These are phyloP conservation scores for Drosophila mimetica DNA, from an alignment of 2,888 invertebrate species.

Conservation along the genomic window DNA sequence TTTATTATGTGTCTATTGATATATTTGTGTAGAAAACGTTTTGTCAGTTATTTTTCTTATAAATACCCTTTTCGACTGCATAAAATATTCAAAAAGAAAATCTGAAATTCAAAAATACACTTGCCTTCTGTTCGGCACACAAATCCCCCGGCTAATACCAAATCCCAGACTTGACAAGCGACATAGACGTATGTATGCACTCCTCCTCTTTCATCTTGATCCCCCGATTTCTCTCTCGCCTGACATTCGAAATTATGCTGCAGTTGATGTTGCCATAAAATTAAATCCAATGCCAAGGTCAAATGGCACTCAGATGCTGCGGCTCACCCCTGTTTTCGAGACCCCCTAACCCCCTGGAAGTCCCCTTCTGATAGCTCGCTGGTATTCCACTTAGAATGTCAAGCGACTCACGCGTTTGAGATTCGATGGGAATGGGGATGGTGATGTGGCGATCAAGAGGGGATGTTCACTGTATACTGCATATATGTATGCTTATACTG, in stretches of 20 bases:
- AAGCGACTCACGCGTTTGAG: slow-evolving; percentile 69
- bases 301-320: slow-evolving; percentile 58
- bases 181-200: slow-evolving; percentile 1
- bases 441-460: slow-evolving; percentile 24
- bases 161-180: slow-evolving; percentile 26
- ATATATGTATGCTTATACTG: not conserved
- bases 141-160: slow-evolving; percentile 29
- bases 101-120: not conserved
- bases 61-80: not conserved
- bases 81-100: not conserved
- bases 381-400: slow-evolving; percentile 65
- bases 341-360: not conserved
- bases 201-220: not conserved
- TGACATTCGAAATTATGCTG: slow-evolving; percentile 57
- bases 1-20: no score
- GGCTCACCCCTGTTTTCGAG: not conserved
- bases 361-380: not conserved
- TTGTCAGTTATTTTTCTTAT: no score
- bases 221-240: slow-evolving; percentile 11
- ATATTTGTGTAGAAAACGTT: no score
- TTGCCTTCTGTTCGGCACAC: not conserved
- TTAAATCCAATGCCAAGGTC: slow-evolving; percentile 77
- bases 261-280: slow-evolving; percentile 64
- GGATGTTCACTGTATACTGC: slow-evolving; percentile 36
- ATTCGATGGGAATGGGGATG: slow-evolving; percentile 42